Conservation (phyloP, 1,140 invertebrate genomes). For the Phocides pigmalion region DNA sequence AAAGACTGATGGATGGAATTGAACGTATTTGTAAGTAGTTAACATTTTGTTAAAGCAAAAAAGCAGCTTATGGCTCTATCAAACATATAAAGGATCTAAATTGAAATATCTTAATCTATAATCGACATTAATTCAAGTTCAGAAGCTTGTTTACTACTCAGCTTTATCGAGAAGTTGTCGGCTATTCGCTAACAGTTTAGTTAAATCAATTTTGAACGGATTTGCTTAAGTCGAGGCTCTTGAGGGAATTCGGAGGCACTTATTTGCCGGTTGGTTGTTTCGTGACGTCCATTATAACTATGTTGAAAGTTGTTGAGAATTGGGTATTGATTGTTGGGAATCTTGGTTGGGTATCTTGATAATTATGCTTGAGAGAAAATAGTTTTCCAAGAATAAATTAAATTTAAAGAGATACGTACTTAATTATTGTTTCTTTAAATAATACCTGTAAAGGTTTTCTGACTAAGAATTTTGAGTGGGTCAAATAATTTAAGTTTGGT, state of each 20-base stretch:
- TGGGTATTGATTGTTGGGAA: background rate
- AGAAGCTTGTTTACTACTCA: constrained; percentile 17
- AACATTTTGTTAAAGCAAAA: background rate
- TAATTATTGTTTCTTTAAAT: too few relatives aligned
- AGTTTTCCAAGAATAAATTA: too few relatives aligned
- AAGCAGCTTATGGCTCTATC: background rate
- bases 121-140: constrained; percentile 21
- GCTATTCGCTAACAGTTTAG: constrained; percentile 15
- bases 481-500: too few relatives aligned
- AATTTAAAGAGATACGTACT: too few relatives aligned
- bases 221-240: constrained; percentile 17
- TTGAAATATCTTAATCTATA: background rate
- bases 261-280: constrained; percentile 9
- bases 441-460: too few relatives aligned
- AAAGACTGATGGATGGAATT: too few relatives aligned
- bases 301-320: background rate
- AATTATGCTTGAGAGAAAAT: too few relatives aligned
- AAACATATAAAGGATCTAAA: background rate
- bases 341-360: too few relatives aligned
- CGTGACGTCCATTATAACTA: constrained; percentile 14
- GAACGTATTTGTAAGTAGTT: too few relatives aligned
- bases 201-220: constrained; percentile 23
- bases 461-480: too few relatives aligned
- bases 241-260: constrained; percentile 16
- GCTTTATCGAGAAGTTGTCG: constrained; percentile 13